Base-by-base conservation (phyloP, 2,888 invertebrate species). In the Julus scanicus region DNA sequence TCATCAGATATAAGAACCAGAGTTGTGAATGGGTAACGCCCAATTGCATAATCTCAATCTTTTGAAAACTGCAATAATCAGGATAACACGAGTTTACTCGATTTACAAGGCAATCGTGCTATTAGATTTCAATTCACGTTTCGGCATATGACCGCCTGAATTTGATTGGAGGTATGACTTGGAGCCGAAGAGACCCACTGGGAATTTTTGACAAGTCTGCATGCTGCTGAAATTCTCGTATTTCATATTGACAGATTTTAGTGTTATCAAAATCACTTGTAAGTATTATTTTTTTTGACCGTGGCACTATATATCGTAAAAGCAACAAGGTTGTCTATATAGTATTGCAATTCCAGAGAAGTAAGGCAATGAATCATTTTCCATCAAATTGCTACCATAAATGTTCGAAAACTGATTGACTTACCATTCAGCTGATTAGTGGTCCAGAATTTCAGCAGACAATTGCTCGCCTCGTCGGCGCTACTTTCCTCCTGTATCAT, bases 111-210 rank as follows among this genome's bases (percentile, higher is more conserved):
- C 63, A 8, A 63, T 20, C 63, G n/a, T 8, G 63, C n/a, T 6
- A 63, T 63, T 63, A 20, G n/a, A 63, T 63, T 63, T 63, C 63
- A n/a, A 4, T 63, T 63, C 63, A 63, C 63, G 63, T 63, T 63
- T 20, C 20, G 20, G 49, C 6, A 49, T 11, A 13, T 49, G 49
- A 49, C 9, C 49, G 20, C n/a, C n/a, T 20, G 44, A 53, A 15
- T 53, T 8, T 63, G 17, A 53, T 53, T 53, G 53, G 53, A 13
- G 53, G 53, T 53, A 13, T 53, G 53, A 44, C 44, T 44, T 44
- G 13, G 13, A 5, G 53, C 53, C 15, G 11, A 53, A 53, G 3
- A 53, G 53, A 53, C 53, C 53, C 13, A 53, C 53, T 53, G 53
- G 53, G 13, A 44, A 44, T 44, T 44, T 44, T 1, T 2, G 44